Conservation (phyloP, 1,140 invertebrate genomes). For the Araneus ventricosus region DNA sequence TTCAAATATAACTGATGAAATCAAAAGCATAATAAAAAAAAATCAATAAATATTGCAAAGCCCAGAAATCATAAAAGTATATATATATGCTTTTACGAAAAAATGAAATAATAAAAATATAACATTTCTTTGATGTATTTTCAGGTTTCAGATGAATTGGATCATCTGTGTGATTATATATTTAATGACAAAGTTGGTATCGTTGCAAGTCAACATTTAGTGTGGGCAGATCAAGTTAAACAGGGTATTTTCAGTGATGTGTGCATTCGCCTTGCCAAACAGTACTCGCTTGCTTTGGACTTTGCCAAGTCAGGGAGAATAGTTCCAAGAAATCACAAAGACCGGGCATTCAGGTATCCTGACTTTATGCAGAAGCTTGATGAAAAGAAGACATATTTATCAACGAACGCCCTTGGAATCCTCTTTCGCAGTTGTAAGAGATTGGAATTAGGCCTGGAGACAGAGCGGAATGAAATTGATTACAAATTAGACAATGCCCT, state of each 20-base stretch:
- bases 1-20: no score
- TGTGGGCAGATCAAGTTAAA: conserved; percentile 76
- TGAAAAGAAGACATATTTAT: conserved; percentile 77
- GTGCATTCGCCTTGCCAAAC: conserved; percentile 77
- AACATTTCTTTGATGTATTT: conserved; percentile 2
- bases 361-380: conserved; percentile 78
- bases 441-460: conserved; percentile 65
- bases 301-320: conserved; percentile 79
- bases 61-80: no score
- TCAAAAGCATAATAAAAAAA: no score
- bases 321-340: conserved; percentile 64
- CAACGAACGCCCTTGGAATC: conserved; percentile 78
- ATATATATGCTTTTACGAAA: no score
- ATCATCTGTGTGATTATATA: conserved; percentile 78
- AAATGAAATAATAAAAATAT: no score
- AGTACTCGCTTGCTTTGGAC: conserved; percentile 78
- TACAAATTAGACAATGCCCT: conserved; percentile 49
- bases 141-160: conserved; percentile 77
- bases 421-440: conserved; percentile 77
- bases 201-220: conserved; percentile 78
- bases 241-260: conserved; percentile 75
- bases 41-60: no score
- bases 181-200: conserved; percentile 78
- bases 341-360: conserved; percentile 76
- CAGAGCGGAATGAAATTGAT: conserved; percentile 43